Conservation (phyloP, 2,113 vertebrate genomes). For the Ailuropoda melanoleuca region DNA sequence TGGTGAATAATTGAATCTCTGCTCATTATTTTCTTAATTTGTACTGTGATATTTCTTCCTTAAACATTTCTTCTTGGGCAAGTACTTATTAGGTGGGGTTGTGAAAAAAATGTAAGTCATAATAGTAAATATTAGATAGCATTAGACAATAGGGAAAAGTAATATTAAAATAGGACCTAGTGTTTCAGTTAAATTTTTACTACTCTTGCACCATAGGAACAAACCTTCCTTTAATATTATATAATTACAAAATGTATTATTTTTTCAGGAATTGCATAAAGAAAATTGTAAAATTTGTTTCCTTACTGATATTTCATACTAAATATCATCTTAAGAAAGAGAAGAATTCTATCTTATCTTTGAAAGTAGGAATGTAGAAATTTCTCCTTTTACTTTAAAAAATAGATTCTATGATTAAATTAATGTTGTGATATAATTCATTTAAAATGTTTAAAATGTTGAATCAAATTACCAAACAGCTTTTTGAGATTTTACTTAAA, state of each 20-base stretch:
- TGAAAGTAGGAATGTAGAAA: conserved; percentile 28
- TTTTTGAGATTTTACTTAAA: conserved; percentile 30
- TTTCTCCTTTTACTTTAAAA: background rate
- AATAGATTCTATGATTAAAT: background rate
- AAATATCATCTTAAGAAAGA: conserved; percentile 67
- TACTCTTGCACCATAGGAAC: conserved; percentile 46
- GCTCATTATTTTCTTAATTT: conserved; percentile 4
- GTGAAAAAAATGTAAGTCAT: background rate
- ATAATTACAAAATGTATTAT: conserved; percentile 56
- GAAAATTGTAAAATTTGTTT: conserved; percentile 74
- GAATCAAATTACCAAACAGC: background rate
- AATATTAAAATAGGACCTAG: background rate
- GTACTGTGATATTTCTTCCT: background rate
- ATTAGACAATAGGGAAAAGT: background rate
- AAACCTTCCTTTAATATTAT: conserved; percentile 44
- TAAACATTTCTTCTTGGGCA: background rate
- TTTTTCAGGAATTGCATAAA: conserved; percentile 62
- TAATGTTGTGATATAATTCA: background rate
- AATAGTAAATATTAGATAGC: conserved; percentile 10
- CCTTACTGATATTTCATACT: conserved; percentile 61
- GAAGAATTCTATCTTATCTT: conserved; percentile 56
- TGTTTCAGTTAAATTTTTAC: background rate
- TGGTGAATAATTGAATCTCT: background rate
- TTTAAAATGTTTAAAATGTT: background rate
- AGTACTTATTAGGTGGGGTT: background rate